Evolutionary conservation across 2,797 vertebrate species (phyloP), one percentile per base, ranked within the genome.

Genomic region (Peromyscus aztecus): DNA sequence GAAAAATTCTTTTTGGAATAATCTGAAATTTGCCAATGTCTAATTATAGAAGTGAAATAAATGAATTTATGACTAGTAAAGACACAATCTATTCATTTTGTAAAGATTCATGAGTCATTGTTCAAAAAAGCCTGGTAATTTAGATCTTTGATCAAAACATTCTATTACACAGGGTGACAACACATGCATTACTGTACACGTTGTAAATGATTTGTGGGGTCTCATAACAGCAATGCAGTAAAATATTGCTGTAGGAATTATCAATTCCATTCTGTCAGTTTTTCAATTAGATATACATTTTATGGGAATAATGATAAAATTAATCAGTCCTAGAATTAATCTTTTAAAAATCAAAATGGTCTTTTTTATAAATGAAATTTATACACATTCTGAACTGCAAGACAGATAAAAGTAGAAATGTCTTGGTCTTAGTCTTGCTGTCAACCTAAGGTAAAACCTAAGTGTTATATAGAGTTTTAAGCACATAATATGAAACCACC

Each of bases 141-240:
- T 94, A 85, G 89, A 92, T 89, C 40, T 92, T 96, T 52, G 46
- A 91, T 81, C 34, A 82, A 78, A 95, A 85, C 19, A 76, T 27
- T 92, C 2, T 81, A 61, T 87, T 88, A 63, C 83, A 24, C 2
- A 21, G 34, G 23, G 21, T 61, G 83, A 69, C 19, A 82, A 75
- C 55, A 14, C 61, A 78, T 85, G 29, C 71, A 92, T 92, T 75
- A 2, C 17, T 89, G 57, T 57, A 29, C 46, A 82, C 46, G 76
- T 94, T 59, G 67, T 91, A 83, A 69, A 61, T 80, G 16, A 87
- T 75, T 76, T 92, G 61, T 86, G 17, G 49, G 19, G 7, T 57
- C 29, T 95, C 81, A 34, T 67, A 65, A 69, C 34, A 94, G 37
- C 76, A 87, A 71, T 86, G n/a, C 37, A 49, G 11, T 89, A 90